Evolutionary conservation across 1,140 invertebrate species (phyloP).

Genomic region (Aphidius gifuensis): DNA sequence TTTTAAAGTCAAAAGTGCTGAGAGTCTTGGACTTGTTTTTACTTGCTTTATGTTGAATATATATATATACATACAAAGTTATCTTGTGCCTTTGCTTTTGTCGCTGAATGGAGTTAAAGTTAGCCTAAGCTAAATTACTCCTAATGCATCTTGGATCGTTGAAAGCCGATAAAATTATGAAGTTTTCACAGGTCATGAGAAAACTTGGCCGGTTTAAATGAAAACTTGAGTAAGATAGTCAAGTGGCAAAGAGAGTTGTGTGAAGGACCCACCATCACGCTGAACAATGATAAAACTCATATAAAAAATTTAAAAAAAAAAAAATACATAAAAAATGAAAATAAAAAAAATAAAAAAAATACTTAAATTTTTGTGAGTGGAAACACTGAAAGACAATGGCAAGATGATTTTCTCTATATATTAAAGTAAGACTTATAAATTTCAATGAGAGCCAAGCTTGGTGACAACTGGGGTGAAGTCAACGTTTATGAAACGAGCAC

Average conservation of each 20-base stretch:
- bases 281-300: not conserved
- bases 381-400: no score
- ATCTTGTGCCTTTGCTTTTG: not conserved
- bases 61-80: not conserved
- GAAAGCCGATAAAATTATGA: conserved; percentile 40
- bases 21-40: no score
- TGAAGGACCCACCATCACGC: conserved; percentile 1
- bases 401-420: not conserved
- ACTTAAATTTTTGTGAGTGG: not conserved
- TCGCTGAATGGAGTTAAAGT: not conserved
- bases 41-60: no score
- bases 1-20: no score
- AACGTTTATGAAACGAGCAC: not conserved
- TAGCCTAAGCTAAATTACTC: conserved; percentile 33
- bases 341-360: conserved; percentile 2
- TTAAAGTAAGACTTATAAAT: conserved; percentile 25
- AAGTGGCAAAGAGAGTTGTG: not conserved
- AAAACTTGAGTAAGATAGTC: conserved; percentile 3
- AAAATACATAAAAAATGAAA: not conserved
- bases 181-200: conserved; percentile 25
- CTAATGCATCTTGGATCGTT: conserved; percentile 36
- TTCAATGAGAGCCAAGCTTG: conserved; percentile 23
- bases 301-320: not conserved
- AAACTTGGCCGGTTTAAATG: conserved; percentile 24
- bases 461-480: not conserved